Evolutionary conservation across 2,888 invertebrate genomes (phyloP).

Genomic region (Cheiracanthium punctorium): DNA sequence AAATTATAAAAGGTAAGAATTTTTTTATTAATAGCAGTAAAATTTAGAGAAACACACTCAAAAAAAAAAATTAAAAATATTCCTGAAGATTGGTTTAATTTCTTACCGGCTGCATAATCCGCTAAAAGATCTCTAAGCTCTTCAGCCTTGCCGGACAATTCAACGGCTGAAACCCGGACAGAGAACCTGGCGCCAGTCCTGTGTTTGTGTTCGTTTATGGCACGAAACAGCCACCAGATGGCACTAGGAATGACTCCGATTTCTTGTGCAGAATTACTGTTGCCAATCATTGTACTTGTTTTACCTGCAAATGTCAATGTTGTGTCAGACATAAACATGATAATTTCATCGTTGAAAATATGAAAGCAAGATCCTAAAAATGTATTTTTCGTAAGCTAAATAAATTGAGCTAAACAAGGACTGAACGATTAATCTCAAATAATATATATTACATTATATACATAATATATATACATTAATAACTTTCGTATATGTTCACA

Average conservation of each 20-base stretch:
- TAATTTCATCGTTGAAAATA: too few relatives aligned
- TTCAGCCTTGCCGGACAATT: slow-evolving; percentile 91
- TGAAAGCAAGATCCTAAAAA: too few relatives aligned
- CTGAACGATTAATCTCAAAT: too few relatives aligned
- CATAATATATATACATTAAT: too few relatives aligned
- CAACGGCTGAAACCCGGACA: slow-evolving; percentile 95
- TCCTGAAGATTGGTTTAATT: too few relatives aligned
- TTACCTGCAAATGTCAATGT: slow-evolving; percentile 76
- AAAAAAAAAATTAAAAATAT: too few relatives aligned
- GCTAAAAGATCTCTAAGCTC: slow-evolving; percentile 88
- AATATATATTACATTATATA: too few relatives aligned
- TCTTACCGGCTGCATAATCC: slow-evolving; percentile 84
- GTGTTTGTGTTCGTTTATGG: slow-evolving; percentile 92
- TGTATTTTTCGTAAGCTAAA: background rate
- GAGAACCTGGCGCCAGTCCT: slow-evolving; percentile 92
- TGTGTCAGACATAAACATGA: background rate
- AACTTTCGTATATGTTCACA: too few relatives aligned
- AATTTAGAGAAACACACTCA: too few relatives aligned
- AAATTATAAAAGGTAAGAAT: too few relatives aligned
- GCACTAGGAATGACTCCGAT: slow-evolving; percentile 94
- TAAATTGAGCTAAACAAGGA: background rate
- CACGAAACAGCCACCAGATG: slow-evolving; percentile 95
- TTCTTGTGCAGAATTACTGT: slow-evolving; percentile 79
- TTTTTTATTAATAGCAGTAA: too few relatives aligned
- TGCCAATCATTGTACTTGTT: slow-evolving; percentile 77